Percentiles rank a stretch among this genome's conserved stretches.
Evolutionary conservation across 2,113 vertebrate species (phyloP).

Genomic region (Zapornia atra): DNA sequence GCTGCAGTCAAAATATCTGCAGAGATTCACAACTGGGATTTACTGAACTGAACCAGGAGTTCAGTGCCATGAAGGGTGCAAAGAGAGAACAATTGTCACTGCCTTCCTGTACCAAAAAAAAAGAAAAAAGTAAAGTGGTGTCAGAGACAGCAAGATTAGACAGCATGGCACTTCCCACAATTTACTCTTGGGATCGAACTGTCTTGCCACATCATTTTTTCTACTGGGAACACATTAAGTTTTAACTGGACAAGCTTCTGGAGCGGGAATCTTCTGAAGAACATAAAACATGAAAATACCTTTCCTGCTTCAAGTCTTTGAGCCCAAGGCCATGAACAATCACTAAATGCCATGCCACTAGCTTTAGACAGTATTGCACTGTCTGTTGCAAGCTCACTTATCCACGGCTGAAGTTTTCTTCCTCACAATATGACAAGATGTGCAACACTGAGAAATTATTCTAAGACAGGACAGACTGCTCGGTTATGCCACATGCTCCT

Average conservation of each 20-base stretch:
- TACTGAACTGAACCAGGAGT: accelerated
- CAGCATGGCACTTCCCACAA: background rate
- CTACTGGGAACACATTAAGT: background rate
- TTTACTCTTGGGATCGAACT: background rate
- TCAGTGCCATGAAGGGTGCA: background rate
- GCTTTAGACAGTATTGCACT: background rate
- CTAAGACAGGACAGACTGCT: background rate
- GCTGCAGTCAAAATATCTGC: background rate
- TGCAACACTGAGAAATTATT: background rate
- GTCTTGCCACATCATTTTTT: background rate
- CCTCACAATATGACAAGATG: background rate
- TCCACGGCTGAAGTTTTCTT: background rate
- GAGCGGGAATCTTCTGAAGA: background rate
- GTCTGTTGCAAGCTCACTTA: background rate
- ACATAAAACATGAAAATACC: background rate
- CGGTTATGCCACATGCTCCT: background rate
- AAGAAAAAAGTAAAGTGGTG: background rate
- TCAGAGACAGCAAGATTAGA: background rate
- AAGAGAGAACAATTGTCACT: background rate
- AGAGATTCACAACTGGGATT: background rate
- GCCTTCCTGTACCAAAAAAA: background rate
- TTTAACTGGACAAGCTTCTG: background rate
- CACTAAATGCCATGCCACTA: accelerated
- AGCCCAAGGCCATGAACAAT: background rate
- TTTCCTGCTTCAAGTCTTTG: background rate